Evolutionary conservation across 2,797 vertebrate species (phyloP).

Genomic region (Zenarchopterus dispar): DNA sequence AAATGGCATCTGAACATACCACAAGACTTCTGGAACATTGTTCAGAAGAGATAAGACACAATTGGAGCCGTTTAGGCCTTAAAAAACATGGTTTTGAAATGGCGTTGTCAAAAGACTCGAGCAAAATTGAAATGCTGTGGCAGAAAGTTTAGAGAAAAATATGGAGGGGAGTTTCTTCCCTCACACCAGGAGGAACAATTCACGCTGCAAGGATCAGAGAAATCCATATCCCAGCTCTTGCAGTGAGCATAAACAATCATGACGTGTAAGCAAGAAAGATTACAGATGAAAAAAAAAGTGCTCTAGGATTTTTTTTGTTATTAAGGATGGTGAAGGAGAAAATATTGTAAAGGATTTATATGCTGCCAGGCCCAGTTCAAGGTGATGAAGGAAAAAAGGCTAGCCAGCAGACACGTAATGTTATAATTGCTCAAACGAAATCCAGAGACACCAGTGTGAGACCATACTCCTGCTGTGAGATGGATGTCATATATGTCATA

Average conservation of each 20-base stretch:
- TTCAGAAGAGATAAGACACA: no score
- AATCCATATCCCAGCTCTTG: constrained; percentile 22
- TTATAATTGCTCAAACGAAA: constrained; percentile 14
- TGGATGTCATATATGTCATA: background rate
- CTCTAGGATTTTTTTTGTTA: constrained; percentile 30
- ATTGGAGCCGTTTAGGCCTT: no score
- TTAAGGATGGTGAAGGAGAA: constrained; percentile 32
- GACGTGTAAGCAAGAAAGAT: constrained; percentile 47
- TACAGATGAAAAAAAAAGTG: constrained; percentile 48
- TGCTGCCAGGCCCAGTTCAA: constrained; percentile 18
- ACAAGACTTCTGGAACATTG: background rate
- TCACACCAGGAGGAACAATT: constrained; percentile 33
- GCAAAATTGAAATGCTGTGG: no score
- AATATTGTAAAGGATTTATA: constrained; percentile 31
- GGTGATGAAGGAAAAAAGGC: constrained; percentile 29
- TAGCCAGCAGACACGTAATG: constrained; percentile 18
- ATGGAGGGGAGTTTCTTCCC: constrained; percentile 5
- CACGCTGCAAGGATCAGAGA: constrained; percentile 24
- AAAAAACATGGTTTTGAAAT: no score
- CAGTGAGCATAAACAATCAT: constrained; percentile 34
- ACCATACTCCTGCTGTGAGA: background rate
- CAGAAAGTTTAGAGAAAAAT: background rate
- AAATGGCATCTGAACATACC: no score
- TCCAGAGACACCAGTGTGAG: background rate
- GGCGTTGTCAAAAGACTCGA: no score